Percentiles rank a stretch among this genome's conserved stretches.
Evolutionary conservation across 2,888 invertebrate genomes (phyloP).

Genomic region (Lithophane semibrunnea): DNA sequence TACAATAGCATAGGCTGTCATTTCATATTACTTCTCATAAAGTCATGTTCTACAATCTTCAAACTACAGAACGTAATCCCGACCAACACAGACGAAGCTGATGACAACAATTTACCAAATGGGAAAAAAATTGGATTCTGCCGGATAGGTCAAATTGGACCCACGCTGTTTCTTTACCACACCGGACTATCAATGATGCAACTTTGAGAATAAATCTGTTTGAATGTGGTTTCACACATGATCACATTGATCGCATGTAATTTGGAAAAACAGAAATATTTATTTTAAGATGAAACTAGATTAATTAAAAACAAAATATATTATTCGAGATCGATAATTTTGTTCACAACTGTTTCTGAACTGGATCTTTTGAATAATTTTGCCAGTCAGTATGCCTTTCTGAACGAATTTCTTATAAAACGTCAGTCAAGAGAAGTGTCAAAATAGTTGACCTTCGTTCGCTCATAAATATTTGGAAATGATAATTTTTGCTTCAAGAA

Average conservation of each 20-base stretch:
- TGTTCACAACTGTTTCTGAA: constrained; percentile 22
- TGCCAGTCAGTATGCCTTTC: constrained; percentile 41
- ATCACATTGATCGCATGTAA: not conserved
- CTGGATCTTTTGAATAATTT: not conserved
- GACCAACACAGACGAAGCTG: not conserved
- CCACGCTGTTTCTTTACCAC: not conserved
- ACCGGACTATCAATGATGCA: not conserved
- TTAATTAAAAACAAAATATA: no score
- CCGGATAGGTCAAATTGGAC: not conserved
- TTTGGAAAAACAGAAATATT: not conserved
- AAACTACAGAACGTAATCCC: not conserved
- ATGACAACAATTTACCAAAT: not conserved
- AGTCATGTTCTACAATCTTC: not conserved
- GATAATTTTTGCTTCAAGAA: constrained; percentile 56
- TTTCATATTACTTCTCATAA: not conserved
- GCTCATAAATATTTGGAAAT: constrained; percentile 69
- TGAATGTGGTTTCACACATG: not conserved
- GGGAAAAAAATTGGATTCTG: not conserved
- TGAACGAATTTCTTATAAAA: constrained; percentile 45
- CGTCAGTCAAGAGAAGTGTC: constrained; percentile 60
- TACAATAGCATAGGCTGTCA: not conserved
- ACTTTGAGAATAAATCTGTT: not conserved
- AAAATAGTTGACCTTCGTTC: constrained; percentile 67
- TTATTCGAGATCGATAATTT: not conserved
- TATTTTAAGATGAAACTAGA: not conserved